Evolutionary conservation across 2,797 vertebrate species (phyloP), one percentile per base, ranked within the genome.

Genomic region (Rousettus madagascariensis): DNA sequence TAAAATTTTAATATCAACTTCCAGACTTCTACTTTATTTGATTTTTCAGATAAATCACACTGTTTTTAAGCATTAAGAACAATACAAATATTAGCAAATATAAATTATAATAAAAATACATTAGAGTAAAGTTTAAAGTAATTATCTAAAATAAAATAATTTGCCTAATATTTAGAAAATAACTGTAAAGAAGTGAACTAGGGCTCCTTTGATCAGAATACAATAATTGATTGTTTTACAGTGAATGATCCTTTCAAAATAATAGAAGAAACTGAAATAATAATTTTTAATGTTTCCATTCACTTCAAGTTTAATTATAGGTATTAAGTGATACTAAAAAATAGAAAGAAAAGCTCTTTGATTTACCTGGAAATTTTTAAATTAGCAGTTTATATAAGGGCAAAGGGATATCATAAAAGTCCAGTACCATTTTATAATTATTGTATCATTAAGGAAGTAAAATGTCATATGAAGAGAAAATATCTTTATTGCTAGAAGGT

Each of bases 371-470:
- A 10, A 93, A 94, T 94, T 83, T 77, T 63, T 68, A 87, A 91
- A 68, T 43, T n/a, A 90, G 24, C 26, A 57, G 28, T 78, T 94
- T 79, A 91, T 15, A 86, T 4, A 74, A 43, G 24, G 5, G 20
- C 16, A 43, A 94, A 43, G 36, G 38, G 19, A 28, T 38, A 95
- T 51, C 8, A 88, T 57, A 93, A 63, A 95, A 95, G 65, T 20
- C 19, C 2, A 72, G 91, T 85, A 59, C 30, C 0, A 82, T 61
- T 87, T 77, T 57, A 20, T 59, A 93, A 82, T 69, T 90, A 79
- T 36, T 88, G 33, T 57, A 41, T 87, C 43, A 87, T 30, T 86
- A 92, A 65, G 55, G 6, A 92, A 94, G 12, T 77, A 91, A 98
- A 95, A 84, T 16, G 80, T 41, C 68, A 59, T 84, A 33, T 63